phyloP scores from a whole-genome alignment of 2,113 vertebrate genomes.

The Clarias gariepinus region DNA sequence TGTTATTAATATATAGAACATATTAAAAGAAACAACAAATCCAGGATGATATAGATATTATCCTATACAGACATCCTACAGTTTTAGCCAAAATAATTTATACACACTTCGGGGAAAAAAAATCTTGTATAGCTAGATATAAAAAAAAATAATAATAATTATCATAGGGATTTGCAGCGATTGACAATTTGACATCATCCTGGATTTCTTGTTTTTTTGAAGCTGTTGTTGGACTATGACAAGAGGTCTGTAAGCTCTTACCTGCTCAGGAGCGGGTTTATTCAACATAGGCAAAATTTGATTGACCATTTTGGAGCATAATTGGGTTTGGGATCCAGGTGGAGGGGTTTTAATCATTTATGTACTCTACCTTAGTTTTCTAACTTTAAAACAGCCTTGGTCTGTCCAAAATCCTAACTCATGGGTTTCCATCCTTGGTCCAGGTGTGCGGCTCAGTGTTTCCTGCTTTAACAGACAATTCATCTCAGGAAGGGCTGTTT shows the following conservation, averaged over 20 bases:
- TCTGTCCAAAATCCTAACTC: background rate
- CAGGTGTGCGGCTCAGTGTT: background rate
- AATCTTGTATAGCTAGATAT: no score
- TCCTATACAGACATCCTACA: no score
- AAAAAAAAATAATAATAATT: no score
- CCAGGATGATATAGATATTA: no score
- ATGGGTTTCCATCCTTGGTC: background rate
- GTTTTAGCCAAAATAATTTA: no score
- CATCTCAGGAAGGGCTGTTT: background rate
- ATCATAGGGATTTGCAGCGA: no score
- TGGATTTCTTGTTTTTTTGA: background rate
- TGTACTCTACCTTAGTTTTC: background rate
- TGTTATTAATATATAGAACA: no score
- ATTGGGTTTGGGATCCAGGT: background rate
- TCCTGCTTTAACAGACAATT: background rate
- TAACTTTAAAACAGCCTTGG: background rate
- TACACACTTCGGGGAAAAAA: no score
- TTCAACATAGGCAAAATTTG: background rate
- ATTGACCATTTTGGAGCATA: background rate
- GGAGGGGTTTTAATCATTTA: no score
- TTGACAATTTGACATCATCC: background rate
- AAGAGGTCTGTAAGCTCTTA: no score
- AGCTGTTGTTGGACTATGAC: background rate
- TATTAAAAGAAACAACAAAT: no score
- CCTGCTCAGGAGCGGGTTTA: background rate